These are phyloP conservation scores for Tachystola acroxantha DNA, from an alignment of 2,888 invertebrate genomes.

Conservation along the genomic window DNA sequence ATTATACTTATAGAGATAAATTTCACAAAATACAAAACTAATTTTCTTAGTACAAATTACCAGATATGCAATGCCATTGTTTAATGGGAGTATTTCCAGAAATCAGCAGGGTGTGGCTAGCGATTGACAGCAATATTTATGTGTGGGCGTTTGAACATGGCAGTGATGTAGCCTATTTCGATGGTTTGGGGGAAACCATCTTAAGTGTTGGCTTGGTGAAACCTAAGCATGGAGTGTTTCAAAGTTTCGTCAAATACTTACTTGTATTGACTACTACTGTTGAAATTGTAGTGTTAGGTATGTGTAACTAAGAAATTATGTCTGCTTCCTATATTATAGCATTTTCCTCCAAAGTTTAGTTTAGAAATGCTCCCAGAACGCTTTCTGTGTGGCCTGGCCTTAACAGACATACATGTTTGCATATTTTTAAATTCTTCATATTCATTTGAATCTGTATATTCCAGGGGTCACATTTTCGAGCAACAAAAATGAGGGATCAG, in stretches of 20 bases:
- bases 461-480: constrained; percentile 77
- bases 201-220: constrained; percentile 93
- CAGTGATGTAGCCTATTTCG: constrained; percentile 96
- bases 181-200: constrained; percentile 96
- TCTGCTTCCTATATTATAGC: too few relatives aligned
- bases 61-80: constrained; percentile 97
- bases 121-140: constrained; percentile 98
- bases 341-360: too few relatives aligned
- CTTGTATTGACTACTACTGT: constrained; percentile 95
- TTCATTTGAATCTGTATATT: too few relatives aligned
- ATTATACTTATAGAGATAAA: too few relatives aligned
- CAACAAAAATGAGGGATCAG: constrained; percentile 61
- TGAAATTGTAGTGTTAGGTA: constrained; percentile 93
- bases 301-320: constrained; percentile 50
- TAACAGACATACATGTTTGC: too few relatives aligned
- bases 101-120: constrained; percentile 97
- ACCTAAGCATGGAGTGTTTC: constrained; percentile 93
- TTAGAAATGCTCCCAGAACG: too few relatives aligned
- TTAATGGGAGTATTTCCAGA: constrained; percentile 98
- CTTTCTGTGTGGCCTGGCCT: too few relatives aligned
- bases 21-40: too few relatives aligned
- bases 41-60: constrained; percentile 26
- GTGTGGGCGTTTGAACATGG: constrained; percentile 98
- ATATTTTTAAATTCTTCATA: too few relatives aligned
- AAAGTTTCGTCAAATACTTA: constrained; percentile 92